Evolutionary conservation across 2,888 invertebrate species (phyloP), one percentile per base, ranked within the genome.

Genomic region (Cosmia pyralina): DNA sequence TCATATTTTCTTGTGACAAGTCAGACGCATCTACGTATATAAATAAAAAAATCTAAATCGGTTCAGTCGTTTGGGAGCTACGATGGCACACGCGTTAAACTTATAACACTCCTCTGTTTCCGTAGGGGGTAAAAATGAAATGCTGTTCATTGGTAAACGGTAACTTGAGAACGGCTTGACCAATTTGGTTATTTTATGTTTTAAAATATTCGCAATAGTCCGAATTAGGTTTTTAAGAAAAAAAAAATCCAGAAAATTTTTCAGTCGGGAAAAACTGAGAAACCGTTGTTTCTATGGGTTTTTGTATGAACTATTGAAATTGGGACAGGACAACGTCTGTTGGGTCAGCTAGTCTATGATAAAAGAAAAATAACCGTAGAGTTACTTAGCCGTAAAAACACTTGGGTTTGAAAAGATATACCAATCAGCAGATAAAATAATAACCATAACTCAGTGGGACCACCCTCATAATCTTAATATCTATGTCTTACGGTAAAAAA

Each of bases 401-500:
- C 19, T 13, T 22, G 5, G 7, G 11, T 46, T 28, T 11, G 34
- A 19, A 15, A 63, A 63, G 0, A 34, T 34, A n/a, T 52, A 15
- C 10, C 10, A 28, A 55, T 55, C 7, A 17, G 4, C 2, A 57
- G 1, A 53, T 77, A 63, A 69, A 79, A 73, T 62, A 78, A 67
- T 68, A 72, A 41, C 59, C 62, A 62, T 22, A 75, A 22, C 44
- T 22, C 50, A 81, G 55, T 74, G 60, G 75, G 59, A 73, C 81
- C 79, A 78, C 62, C 85, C 82, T 81, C 68, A 70, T 66, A 90
- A 89, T 90, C 93, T 95, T 94, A 94, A 89, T 90, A 94, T 93
- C 95, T 96, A 96, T 93, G 93, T 94, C 95, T 95, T 95, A 95
- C 90, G 92, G 92, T 94, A 94, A 90, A 90, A 93, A 58, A 90